Conservation (phyloP, 2,797 vertebrate genomes). For the Okamejei kenojei region DNA sequence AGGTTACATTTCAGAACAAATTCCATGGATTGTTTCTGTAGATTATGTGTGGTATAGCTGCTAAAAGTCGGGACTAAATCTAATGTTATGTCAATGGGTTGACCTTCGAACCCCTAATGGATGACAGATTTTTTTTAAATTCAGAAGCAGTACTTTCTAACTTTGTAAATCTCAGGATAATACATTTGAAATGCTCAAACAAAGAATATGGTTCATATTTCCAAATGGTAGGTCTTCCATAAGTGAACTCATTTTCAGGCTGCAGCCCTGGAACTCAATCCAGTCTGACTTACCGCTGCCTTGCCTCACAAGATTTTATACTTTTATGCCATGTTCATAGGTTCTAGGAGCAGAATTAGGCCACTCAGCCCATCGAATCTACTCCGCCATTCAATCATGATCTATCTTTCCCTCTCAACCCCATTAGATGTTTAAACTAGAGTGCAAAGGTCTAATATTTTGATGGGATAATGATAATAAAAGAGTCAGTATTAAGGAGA, state of each 20-base stretch:
- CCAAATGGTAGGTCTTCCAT: background rate
- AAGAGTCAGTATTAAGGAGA: too few species aligned
- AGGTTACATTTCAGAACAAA: slow-evolving; percentile 1
- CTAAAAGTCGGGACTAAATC: slow-evolving; percentile 20
- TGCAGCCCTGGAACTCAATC: background rate
- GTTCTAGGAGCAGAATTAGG: too few species aligned
- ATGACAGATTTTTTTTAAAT: background rate
- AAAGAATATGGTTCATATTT: background rate
- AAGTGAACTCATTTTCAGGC: background rate
- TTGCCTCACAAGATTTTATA: background rate
- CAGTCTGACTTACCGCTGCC: background rate
- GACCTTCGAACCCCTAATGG: background rate
- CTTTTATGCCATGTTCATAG: background rate
- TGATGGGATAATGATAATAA: too few species aligned
- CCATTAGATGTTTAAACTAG: too few species aligned
- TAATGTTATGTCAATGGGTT: slow-evolving; percentile 25
- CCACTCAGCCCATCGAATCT: too few species aligned
- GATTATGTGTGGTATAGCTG: background rate
- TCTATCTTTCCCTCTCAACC: too few species aligned
- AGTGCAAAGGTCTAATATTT: too few species aligned
- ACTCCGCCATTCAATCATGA: too few species aligned
- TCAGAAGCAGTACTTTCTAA: background rate
- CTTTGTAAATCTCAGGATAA: slow-evolving; percentile 29
- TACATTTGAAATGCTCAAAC: background rate
- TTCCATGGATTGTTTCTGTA: slow-evolving; percentile 12